Base-by-base conservation (phyloP, 2,888 invertebrate species). In the Sturmia bella region DNA sequence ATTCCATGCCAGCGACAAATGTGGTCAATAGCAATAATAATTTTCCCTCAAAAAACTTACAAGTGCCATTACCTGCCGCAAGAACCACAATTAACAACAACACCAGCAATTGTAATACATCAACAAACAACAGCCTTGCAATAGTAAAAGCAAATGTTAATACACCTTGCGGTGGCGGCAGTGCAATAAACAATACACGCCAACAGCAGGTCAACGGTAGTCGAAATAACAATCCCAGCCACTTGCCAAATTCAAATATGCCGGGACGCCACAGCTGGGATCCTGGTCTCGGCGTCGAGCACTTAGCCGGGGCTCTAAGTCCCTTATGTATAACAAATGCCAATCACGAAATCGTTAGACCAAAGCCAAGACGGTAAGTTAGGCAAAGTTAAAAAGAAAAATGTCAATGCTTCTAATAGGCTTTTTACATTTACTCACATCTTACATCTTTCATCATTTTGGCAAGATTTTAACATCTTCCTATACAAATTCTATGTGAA, bases 341-440 rank as follows among this genome's bases (percentile, higher is more conserved):
- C 86, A 95, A 95, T 86, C 96, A 96, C 91, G 96, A 96, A 91
- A 96, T 96, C 88, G 93, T 96, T 84, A 92, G 96, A 84, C 96
- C 96, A 12, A 96, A 96, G 90, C 96, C 96, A 11, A 93, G 96
- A 90, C 94, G 96, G 96, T 96, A 91, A 91, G 89, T 74, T n/a
- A 7, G 1, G 13, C 24, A 32, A 3, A 3, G n/a, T 41, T 13
- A 41, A 52, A n/a, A 52, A 27, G 11, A 0, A n/a, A 32, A 45
- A 11, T 13, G 27, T 7, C 11, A 63, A 63, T 11, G 12, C n/a
- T 27, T 19, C 19, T 11, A 2, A 4, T 9, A 12, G 9, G 17
- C 13, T n/a, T n/a, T n/a, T n/a, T n/a, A n/a, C n/a, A n/a, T n/a
- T n/a, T n/a, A 6, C 2, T 45, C 32, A 48, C 32, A 19, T 32